Evolutionary conservation across 2,888 invertebrate genomes (phyloP), one percentile per base, ranked within the genome.

Genomic region (Eupsilia transversa): DNA sequence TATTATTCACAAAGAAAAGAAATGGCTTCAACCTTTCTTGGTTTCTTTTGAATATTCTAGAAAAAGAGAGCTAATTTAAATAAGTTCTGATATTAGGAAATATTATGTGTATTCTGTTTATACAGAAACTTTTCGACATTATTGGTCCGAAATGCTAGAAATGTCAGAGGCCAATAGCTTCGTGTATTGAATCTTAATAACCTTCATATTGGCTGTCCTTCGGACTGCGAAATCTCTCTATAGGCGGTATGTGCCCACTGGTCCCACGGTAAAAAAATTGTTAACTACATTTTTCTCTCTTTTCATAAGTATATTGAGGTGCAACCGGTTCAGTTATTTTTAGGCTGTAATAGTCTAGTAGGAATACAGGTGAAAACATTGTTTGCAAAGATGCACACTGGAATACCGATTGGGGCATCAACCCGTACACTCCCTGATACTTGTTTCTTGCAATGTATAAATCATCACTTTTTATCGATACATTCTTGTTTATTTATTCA

Each of bases 121-220:
- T 54, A 64, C 35, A 69, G 33, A 79, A 80, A 73, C 43, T 64
- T 80, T 73, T 35, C 52, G 66, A 65, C 14, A 61, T 73, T 73
- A 59, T 74, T 65, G 41, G 66, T 72, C 30, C 35, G 17, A 41
- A 66, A 69, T 61, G 57, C 46, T 69, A 64, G 66, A 84, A 84
- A 78, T 73, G 46, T 79, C 79, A 82, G 56, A 30, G 57, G 57
- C 69, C 59, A 52, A 54, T 49, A 33, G 23, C 27, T 66, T 54
- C 72, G 77, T 67, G 69, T 67, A 72, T 72, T 67, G 80, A 84
- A 83, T 81, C 17, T 65, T 73, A 85, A 83, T 64, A 54, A 52
- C 56, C n/a, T 67, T 49, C 52, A 46, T 30, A 61, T 56, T 33
- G 35, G 35, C 52, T 64, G 69, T 67, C 33, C 73, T 70, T 70